Percentiles rank a stretch among this genome's conserved stretches.
Evolutionary conservation across 2,888 invertebrate species (phyloP).

Genomic region (Taenaris catops): DNA sequence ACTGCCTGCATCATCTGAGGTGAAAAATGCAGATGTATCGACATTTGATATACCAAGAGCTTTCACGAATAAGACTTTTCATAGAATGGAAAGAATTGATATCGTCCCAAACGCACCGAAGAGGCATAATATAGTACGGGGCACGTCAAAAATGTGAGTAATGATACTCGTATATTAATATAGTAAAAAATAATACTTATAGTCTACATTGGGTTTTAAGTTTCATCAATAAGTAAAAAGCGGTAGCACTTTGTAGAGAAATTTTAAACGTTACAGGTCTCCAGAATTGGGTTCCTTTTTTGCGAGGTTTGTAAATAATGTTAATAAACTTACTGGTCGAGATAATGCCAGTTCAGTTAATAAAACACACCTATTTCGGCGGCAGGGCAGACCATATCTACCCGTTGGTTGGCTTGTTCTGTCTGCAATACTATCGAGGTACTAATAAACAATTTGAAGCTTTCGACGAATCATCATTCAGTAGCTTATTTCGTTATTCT

Average conservation of each 20-base stretch:
- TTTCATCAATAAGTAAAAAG: too few species aligned
- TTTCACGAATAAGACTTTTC: slow-evolving; percentile 43
- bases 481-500: not conserved
- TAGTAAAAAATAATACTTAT: too few species aligned
- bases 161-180: too few species aligned
- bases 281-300: not conserved
- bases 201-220: too few species aligned
- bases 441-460: slow-evolving; percentile 1
- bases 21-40: too few species aligned
- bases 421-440: slow-evolving; percentile 5
- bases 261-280: slow-evolving; percentile 4
- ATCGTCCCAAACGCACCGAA: too few species aligned
- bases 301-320: slow-evolving; percentile 1
- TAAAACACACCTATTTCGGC: slow-evolving; percentile 1
- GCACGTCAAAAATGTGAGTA: too few species aligned
- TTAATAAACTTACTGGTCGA: not conserved
- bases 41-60: slow-evolving; percentile 46
- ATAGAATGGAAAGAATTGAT: too few species aligned
- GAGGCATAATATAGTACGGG: slow-evolving; percentile 38
- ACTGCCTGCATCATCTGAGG: too few species aligned
- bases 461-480: not conserved
- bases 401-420: slow-evolving; percentile 3
- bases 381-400: slow-evolving; percentile 3
- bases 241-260: slow-evolving; percentile 4
- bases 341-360: slow-evolving; percentile 2